Base-by-base conservation (phyloP, 2,797 vertebrate species). In the Ceryle rudis region DNA sequence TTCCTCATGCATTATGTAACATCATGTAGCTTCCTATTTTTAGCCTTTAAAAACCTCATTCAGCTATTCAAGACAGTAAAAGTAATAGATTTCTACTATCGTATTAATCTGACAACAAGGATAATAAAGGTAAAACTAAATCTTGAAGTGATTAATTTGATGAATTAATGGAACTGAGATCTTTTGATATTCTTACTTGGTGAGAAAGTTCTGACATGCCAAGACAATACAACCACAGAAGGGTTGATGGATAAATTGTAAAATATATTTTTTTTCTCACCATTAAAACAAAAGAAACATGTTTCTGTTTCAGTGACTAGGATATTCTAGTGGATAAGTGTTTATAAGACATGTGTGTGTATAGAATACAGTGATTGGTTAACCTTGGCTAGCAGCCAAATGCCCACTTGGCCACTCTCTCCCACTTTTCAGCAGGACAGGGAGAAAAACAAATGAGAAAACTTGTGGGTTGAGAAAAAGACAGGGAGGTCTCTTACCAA, bases 341-440 rank as follows among this genome's bases (percentile, higher is more conserved):
- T 51, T 75, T 12, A 58, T 54, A 67, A 66, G 23, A 31, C 1
- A 1, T 15, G 3, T 5, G 8, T 39, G 2, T 20, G 0, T 42
- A 31, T 22, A 51, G 7, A 20, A 29, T 25, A 51, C 2, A 37
- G 7, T 42, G 11, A 11, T 1, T 3, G 1, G 3, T 79, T 57
- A 52, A 69, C 5, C 16, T 29, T 0, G 1, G 6, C 8, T 57
- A 61, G 58, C 6, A 61, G 17, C 3, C 25, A 65, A 61, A 65
- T 58, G 5, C 5, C 10, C 10, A 54, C 19, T 47, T 1, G 1
- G 28, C 5, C 2, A 0, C 14, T 55, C 6, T 25, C 4, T 69
- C 11, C 7, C 0, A 0, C 13, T 89, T 2, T 41, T 87, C 22
- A 80, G 4, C 3, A 79, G 21, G 23, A 46, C 1, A 54, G 5